Conservation (phyloP, 2,113 vertebrate genomes). For the Tyrannus savana region DNA sequence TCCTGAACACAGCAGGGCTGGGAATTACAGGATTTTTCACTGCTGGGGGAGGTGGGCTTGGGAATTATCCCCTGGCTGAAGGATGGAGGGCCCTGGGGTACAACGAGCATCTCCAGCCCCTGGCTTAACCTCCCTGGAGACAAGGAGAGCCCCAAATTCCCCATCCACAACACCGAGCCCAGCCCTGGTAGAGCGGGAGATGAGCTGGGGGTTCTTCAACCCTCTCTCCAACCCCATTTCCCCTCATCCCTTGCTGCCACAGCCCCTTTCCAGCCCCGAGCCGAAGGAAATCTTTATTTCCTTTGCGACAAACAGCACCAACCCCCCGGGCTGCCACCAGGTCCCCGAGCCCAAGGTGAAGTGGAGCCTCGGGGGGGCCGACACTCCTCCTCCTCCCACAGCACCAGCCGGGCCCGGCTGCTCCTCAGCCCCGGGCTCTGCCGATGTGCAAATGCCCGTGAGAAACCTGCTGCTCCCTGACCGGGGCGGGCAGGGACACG, state of each 20-base stretch:
- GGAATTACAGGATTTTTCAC: not conserved
- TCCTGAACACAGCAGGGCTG: not conserved
- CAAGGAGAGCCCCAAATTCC: not conserved
- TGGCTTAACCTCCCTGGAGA: not conserved
- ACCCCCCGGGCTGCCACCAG: not conserved
- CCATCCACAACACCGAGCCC: accelerated
- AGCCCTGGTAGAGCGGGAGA: not conserved
- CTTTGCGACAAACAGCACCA: not conserved
- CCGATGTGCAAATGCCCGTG: not conserved
- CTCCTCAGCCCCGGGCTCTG: not conserved
- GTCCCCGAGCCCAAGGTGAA: not conserved
- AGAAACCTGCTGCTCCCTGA: not conserved
- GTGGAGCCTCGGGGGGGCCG: not conserved
- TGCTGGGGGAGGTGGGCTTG: not conserved
- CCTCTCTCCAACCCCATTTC: not conserved
- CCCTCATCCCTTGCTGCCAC: accelerated
- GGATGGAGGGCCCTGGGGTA: not conserved
- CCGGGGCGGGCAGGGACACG: not conserved
- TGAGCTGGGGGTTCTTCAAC: not conserved
- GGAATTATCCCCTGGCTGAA: not conserved
- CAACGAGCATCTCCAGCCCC: accelerated
- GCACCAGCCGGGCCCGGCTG: not conserved
- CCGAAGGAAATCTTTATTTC: not conserved
- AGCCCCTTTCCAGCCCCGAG: not conserved
- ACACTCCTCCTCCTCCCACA: not conserved